Base-by-base conservation (phyloP, 2,113 vertebrate genomes). In the Tyrannus savana region DNA sequence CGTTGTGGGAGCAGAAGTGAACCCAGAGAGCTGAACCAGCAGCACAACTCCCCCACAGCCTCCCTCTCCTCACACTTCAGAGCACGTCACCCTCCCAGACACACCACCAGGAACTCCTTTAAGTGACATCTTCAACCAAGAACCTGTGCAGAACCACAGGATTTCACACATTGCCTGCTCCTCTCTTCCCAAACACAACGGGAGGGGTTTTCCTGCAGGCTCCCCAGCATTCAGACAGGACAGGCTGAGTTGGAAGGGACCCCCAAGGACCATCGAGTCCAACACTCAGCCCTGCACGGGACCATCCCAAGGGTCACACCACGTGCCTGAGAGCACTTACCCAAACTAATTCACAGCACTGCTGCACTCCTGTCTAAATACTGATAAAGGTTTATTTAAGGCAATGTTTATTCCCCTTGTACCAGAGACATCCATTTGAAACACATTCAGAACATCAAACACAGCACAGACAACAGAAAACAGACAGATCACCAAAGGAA, bases 161-260 rank as follows among this genome's bases (percentile, higher is more conserved):
- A 44, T 50, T 8, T 37, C 27, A 27, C 39, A 3, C 9, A 0
- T 4, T 24, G 14, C 56, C 80, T 17, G 16, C 10, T 14, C 68
- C 5, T 4, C 60, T 5, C 23, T 22, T 14, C 25, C 80, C 62
- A 25, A 24, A 30, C 4, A 2, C 1, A 2, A 0, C 2, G 0
- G n/a, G 13, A 64, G 25, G 0, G 75, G 13, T 2, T 19, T 25
- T 21, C 2, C 68, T 39, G 71, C 59, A 44, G 67, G 1, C 19
- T n/a, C 56, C 84, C 58, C 75, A 12, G 0, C 0, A 15, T 3
- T 18, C 24, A 35, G 23, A 7, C 58, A 59, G 58, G 15, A 35
- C 5, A 17, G 14, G 58, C 58, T 59, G n/a, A 25, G 58, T 14
- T 59, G 58, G n/a, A 37, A 59, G n/a, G 35, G 58, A 24, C 58